phyloP scores from a whole-genome alignment of 2,888 invertebrate species.

The Cyrtodaria siliqua region DNA sequence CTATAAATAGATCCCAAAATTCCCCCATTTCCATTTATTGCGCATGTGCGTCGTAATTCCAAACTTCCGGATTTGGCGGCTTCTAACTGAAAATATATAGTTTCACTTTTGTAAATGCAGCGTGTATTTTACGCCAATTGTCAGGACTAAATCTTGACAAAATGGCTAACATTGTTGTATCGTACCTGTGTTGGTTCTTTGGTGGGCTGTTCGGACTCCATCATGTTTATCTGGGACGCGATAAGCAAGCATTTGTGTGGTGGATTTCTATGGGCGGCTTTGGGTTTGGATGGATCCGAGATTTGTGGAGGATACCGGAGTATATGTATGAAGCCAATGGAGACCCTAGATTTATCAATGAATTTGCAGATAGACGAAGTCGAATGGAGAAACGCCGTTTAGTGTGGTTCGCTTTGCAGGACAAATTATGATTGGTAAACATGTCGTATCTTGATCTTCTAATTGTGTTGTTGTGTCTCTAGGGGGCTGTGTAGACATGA shows the following conservation, averaged over 20 bases:
- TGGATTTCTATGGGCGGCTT: constrained; percentile 94
- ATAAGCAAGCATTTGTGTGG: constrained; percentile 96
- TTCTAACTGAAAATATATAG: no score
- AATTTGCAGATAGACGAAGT: constrained; percentile 89
- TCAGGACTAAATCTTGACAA: neutral
- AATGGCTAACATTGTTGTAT: constrained; percentile 87
- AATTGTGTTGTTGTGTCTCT: no score
- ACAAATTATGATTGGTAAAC: constrained; percentile 75
- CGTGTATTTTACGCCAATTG: no score
- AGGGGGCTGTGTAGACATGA: no score
- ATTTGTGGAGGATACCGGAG: constrained; percentile 93
- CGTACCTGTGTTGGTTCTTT: constrained; percentile 95
- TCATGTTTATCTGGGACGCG: constrained; percentile 95
- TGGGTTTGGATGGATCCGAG: constrained; percentile 95
- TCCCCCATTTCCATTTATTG: constrained; percentile 36
- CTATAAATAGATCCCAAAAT: constrained; percentile 47
- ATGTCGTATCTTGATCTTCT: neutral
- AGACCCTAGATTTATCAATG: constrained; percentile 79
- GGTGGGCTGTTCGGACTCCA: constrained; percentile 96
- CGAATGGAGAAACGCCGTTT: constrained; percentile 66
- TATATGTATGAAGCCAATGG: constrained; percentile 91
- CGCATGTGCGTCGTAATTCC: constrained; percentile 23
- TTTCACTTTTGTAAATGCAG: no score
- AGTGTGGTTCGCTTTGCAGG: constrained; percentile 73
- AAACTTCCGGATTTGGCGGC: constrained; percentile 29